Percentiles rank a stretch among this genome's conserved stretches.
Evolutionary conservation across 2,113 vertebrate species (phyloP).

Genomic region (Centrocercus urophasianus): DNA sequence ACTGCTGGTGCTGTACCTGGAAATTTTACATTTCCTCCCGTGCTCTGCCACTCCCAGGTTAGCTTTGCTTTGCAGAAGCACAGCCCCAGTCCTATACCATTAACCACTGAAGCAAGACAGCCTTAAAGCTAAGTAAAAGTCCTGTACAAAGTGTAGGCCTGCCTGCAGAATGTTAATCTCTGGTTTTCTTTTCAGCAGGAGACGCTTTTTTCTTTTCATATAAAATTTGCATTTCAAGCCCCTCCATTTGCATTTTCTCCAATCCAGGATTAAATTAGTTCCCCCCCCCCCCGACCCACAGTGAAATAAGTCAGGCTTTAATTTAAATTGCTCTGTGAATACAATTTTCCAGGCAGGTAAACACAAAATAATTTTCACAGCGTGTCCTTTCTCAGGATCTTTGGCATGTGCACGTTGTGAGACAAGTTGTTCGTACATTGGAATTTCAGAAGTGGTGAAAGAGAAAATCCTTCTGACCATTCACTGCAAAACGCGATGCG

Average conservation of each 20-base stretch:
- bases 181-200: slow-evolving; percentile 72
- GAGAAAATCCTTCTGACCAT: slow-evolving; percentile 49
- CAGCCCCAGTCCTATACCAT: not conserved
- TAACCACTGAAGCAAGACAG: not conserved
- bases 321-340: slow-evolving; percentile 76
- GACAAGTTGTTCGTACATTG: slow-evolving; percentile 45
- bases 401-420: slow-evolving; percentile 18
- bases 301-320: slow-evolving; percentile 70
- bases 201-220: slow-evolving; percentile 63
- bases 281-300: slow-evolving; percentile 18
- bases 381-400: slow-evolving; percentile 60
- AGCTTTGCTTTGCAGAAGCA: not conserved
- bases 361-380: slow-evolving; percentile 75
- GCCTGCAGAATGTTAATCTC: slow-evolving; percentile 69
- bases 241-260: slow-evolving; percentile 78
- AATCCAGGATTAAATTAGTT: slow-evolving; percentile 61
- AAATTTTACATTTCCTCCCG: not conserved
- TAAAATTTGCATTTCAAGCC: slow-evolving; percentile 81
- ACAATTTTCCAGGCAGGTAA: slow-evolving; percentile 83
- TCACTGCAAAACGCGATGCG: not conserved
- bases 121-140: slow-evolving; percentile 59
- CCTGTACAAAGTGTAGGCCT: slow-evolving; percentile 56
- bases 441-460: slow-evolving; percentile 38
- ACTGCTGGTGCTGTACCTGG: not conserved
- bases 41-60: not conserved